Percentiles rank a stretch among this genome's conserved stretches.
Evolutionary conservation across 1,140 invertebrate genomes (phyloP).

Genomic region (Drosophila busckii): DNA sequence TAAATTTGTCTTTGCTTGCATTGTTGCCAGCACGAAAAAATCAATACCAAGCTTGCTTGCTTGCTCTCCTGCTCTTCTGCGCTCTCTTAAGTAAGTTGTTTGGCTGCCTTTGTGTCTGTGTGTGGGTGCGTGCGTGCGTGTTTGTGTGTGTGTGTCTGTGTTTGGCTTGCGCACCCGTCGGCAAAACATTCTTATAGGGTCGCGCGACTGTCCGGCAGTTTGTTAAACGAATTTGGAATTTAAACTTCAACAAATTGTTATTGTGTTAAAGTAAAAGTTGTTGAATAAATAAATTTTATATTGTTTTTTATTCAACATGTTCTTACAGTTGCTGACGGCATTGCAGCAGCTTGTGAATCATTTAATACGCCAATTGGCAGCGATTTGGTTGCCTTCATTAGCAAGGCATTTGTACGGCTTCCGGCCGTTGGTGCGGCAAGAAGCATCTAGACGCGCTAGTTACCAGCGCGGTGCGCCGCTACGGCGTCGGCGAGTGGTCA

Average conservation of each 20-base stretch:
- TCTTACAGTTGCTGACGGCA: constrained; percentile 49
- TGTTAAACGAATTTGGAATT: too few species aligned
- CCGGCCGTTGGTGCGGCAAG: constrained; percentile 22
- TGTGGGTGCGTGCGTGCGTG: too few species aligned
- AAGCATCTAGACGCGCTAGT: constrained; percentile 19
- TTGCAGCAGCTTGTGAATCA: constrained; percentile 57
- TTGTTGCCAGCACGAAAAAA: constrained; percentile 59
- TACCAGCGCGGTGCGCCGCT: constrained; percentile 34
- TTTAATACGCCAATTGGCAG: constrained; percentile 63
- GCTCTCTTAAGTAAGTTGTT: not conserved
- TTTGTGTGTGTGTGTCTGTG: too few species aligned
- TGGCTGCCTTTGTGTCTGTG: too few species aligned
- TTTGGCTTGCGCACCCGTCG: too few species aligned
- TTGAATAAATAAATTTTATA: not conserved
- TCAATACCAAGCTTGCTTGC: constrained; percentile 44
- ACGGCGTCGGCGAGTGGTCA: constrained; percentile 46
- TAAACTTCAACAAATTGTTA: not conserved
- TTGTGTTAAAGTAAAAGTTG: not conserved
- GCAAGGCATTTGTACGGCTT: constrained; percentile 53
- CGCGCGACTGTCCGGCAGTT: too few species aligned
- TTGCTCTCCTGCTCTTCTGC: not conserved
- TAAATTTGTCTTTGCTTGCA: constrained; percentile 8
- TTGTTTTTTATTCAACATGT: constrained; percentile 30
- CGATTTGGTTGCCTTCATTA: constrained; percentile 42
- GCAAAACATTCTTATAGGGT: too few species aligned